phyloP scores from a whole-genome alignment of 2,113 vertebrate species.

The Elephas maximus region DNA sequence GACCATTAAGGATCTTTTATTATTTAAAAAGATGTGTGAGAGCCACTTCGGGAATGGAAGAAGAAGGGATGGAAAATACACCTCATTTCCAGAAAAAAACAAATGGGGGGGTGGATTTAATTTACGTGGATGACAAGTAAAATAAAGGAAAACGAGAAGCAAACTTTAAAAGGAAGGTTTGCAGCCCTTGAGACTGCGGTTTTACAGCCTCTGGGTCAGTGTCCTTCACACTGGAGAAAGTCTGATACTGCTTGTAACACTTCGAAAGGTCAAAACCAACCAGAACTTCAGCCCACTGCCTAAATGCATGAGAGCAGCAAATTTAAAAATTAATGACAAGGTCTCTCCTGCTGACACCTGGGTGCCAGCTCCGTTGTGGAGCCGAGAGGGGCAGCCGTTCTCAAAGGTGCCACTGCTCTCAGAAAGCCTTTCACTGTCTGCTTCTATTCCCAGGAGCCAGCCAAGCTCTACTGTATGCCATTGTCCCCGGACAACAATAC shows the following conservation, averaged over 20 bases:
- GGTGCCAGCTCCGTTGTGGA: neutral
- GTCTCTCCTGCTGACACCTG: conserved; percentile 55
- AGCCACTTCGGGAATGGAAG: neutral
- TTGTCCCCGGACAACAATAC: conserved; percentile 64
- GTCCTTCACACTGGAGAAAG: neutral
- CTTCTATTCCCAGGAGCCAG: conserved; percentile 22
- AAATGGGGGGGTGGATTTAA: neutral
- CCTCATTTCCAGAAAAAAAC: neutral
- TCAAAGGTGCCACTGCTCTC: neutral
- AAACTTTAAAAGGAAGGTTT: neutral
- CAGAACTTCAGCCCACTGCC: conserved; percentile 23
- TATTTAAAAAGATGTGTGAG: neutral
- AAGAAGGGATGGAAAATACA: neutral
- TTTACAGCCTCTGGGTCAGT: neutral
- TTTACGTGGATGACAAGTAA: neutral
- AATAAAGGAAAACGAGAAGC: neutral
- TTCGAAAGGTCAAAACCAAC: conserved; percentile 79
- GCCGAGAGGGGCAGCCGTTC: neutral
- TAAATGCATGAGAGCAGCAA: conserved; percentile 70
- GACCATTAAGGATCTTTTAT: neutral
- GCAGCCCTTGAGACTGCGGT: neutral
- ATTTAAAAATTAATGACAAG: conserved; percentile 82
- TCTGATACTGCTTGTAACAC: conserved; percentile 56
- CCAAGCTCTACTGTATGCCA: conserved; percentile 1
- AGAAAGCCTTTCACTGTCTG: neutral